A percentile compares a stretch with the other conserved stretches of the same genome.
Evolutionary conservation across 2,113 vertebrate genomes (phyloP).

Genomic region (Ceratotherium simum): DNA sequence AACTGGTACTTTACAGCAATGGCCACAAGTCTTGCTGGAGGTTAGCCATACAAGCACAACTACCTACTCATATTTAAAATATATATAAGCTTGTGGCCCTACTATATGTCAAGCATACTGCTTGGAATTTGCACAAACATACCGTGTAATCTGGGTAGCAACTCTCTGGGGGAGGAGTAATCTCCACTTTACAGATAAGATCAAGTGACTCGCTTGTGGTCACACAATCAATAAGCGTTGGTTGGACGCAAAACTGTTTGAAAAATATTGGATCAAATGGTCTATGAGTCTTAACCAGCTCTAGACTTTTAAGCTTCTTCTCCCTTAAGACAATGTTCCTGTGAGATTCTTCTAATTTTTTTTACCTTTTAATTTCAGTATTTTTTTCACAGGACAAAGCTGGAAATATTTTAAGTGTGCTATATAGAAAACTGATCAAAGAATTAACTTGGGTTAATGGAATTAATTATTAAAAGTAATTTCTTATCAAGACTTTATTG

Average conservation of each 20-base stretch:
- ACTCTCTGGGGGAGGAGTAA: background rate
- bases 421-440: background rate
- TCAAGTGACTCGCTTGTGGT: background rate
- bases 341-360: background rate
- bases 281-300: background rate
- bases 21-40: background rate
- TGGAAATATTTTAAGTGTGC: background rate
- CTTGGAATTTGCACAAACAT: background rate
- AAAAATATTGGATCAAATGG: background rate
- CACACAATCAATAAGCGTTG: background rate
- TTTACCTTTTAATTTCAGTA: background rate
- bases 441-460: background rate
- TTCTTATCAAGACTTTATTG: background rate
- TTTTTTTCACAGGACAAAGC: background rate
- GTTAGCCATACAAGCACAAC: background rate
- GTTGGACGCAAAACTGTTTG: background rate
- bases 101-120: background rate
- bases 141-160: background rate
- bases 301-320: background rate
- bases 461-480: background rate
- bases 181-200: background rate
- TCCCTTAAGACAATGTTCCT: background rate
- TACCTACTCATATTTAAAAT: background rate
- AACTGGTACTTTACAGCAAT: background rate
- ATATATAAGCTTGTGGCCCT: background rate